These are phyloP conservation scores for Esperia sulphurella DNA, from an alignment of 2,888 invertebrate genomes.

Conservation along the genomic window DNA sequence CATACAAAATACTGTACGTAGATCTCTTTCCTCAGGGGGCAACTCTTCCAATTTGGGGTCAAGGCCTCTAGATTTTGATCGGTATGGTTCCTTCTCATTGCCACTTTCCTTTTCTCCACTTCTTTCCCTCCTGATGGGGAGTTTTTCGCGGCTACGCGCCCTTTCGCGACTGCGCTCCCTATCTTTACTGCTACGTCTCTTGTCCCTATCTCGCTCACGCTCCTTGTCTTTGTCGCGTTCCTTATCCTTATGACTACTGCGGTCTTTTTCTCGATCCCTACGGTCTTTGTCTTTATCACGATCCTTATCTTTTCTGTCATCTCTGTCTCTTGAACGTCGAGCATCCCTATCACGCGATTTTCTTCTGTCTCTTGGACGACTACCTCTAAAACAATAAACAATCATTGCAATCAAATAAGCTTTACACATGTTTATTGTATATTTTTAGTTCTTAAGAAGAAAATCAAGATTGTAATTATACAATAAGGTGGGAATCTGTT, in stretches of 20 bases:
- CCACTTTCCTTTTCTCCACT: slow-evolving; percentile 48
- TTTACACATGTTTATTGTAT: too few species aligned
- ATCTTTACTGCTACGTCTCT: slow-evolving; percentile 49
- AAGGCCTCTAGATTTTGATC: slow-evolving; percentile 72
- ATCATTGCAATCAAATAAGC: too few species aligned
- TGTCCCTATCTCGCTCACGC: slow-evolving; percentile 28
- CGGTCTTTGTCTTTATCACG: slow-evolving; percentile 42
- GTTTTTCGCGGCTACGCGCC: slow-evolving; percentile 41
- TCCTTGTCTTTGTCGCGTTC: slow-evolving; percentile 52
- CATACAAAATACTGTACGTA: slow-evolving; percentile 99
- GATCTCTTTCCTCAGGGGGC: slow-evolving; percentile 98
- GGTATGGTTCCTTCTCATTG: slow-evolving; percentile 39
- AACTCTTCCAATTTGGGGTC: slow-evolving; percentile 85
- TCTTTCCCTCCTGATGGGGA: slow-evolving; percentile 41
- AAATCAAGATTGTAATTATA: too few species aligned
- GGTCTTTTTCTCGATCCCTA: slow-evolving; percentile 34
- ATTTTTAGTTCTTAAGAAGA: not conserved
- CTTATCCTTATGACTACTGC: slow-evolving; percentile 40
- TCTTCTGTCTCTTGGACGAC: slow-evolving; percentile 38
- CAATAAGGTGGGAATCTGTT: too few species aligned
- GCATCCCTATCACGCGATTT: slow-evolving; percentile 31
- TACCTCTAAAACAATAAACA: slow-evolving; percentile 41
- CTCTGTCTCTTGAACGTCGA: slow-evolving; percentile 49
- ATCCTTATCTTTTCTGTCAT: slow-evolving; percentile 38
- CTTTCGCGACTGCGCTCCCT: slow-evolving; percentile 43